These are phyloP conservation scores for Phyllostomus hastatus DNA, from an alignment of 2,113 vertebrate species.

Conservation along the genomic window DNA sequence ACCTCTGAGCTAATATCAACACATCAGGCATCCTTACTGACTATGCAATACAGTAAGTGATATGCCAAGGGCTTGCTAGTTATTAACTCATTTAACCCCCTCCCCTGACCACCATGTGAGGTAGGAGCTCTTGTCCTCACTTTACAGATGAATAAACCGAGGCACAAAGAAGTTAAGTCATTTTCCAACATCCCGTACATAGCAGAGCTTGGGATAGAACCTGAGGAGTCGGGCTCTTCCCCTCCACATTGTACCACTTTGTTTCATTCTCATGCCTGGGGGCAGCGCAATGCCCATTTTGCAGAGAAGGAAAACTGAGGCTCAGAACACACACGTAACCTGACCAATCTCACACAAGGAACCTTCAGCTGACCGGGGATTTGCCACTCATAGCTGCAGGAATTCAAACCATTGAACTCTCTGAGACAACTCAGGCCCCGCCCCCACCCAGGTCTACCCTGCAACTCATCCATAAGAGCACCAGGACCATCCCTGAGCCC, in stretches of 20 bases:
- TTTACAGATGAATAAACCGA: neutral
- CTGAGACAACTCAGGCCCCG: too few relatives aligned
- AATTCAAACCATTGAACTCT: too few relatives aligned
- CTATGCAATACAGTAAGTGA: neutral
- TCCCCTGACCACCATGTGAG: neutral
- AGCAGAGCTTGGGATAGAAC: neutral
- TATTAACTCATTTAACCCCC: neutral
- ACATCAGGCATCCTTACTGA: neutral
- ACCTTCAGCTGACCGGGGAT: neutral
- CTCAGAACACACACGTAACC: fast-evolving
- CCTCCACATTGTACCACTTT: neutral
- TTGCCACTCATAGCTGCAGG: neutral
- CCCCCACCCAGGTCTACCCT: too few relatives aligned
- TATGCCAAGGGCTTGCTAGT: neutral
- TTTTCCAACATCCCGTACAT: neutral
- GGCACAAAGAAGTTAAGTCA: neutral
- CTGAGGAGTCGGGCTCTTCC: neutral
- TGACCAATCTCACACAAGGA: neutral
- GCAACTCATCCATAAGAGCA: neutral
- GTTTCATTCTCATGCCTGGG: neutral
- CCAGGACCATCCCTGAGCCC: fast-evolving
- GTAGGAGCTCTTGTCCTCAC: neutral
- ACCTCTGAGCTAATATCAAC: neutral
- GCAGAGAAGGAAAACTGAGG: neutral
- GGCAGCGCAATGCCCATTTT: neutral